Evolutionary conservation across 1,140 invertebrate genomes (phyloP), one percentile per base, ranked within the genome.

Genomic region (Cherax destructor): DNA sequence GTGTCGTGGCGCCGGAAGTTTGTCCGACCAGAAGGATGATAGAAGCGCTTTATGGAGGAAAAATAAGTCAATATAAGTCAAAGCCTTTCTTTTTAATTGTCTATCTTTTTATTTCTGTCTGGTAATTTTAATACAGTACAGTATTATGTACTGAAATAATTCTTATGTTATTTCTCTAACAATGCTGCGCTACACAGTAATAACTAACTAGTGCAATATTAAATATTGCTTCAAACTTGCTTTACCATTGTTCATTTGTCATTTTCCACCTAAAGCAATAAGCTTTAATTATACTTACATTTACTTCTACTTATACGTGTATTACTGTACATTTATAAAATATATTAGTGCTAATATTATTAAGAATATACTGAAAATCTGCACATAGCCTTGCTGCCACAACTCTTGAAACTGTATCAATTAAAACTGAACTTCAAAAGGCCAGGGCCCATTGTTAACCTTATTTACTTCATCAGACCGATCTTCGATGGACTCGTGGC

Each of bases 401-500:
- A 74, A 85, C 13, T n/a, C 52, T 72, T 50, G 21, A 30, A 41
- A 41, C 2, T 41, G 30, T 41, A 41, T 41, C 30, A 61, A 69
- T 69, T 41, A 77, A 21, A 69, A 88, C 24, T 41, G 50, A 83
- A 47, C n/a, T 30, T n/a, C 16, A 41, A 18, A 16, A 80, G 59
- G 59, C 41, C 41, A 47, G 24, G 9, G 49, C 56, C 61, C 10
- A 24, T 18, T 72, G 80, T 72, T 83, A 76, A 86, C 9, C 30
- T 78, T 78, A 89, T 59, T 83, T 89, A 85, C 61, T 85, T 91
- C 89, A 79, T 86, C 77, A 49, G 89, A 91, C 79, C 79, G 74
- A 86, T 91, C 89, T 91, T 91, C 89, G 52, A 79, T 85, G 56
- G 89, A 91, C 30, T 91, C 89, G 52, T 21, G 52, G 59, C 83